phyloP scores from a whole-genome alignment of 1,140 invertebrate genomes.

The Tachypleus tridentatus region DNA sequence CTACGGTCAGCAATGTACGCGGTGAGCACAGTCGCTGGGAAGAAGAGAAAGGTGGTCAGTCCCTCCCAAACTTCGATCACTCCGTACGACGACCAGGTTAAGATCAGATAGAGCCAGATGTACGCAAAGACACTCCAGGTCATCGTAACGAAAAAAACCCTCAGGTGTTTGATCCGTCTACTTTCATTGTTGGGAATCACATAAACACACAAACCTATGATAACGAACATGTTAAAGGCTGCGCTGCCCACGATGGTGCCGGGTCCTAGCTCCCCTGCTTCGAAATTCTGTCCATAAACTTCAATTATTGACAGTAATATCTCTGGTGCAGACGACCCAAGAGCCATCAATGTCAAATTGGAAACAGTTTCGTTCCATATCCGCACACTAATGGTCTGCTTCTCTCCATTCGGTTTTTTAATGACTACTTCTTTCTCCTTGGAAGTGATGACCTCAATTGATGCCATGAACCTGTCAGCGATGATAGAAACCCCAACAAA shows the following conservation, averaged over 20 bases:
- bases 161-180: conserved; percentile 72
- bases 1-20: conserved; percentile 91
- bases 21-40: conserved; percentile 90
- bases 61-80: conserved; percentile 92
- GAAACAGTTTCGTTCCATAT: conserved; percentile 97
- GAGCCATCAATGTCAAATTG: conserved; percentile 94
- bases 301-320: conserved; percentile 94
- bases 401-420: conserved; percentile 62
- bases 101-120: conserved; percentile 92
- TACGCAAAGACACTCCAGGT: conserved; percentile 97
- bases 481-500: conserved; percentile 98
- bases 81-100: conserved; percentile 69
- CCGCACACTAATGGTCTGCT: conserved; percentile 60
- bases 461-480: conserved; percentile 95
- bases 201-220: conserved; percentile 87
- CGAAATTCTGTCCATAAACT: conserved; percentile 83
- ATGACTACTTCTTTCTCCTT: conserved; percentile 79
- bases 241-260: conserved; percentile 97
- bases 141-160: conserved; percentile 97
- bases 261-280: conserved; percentile 91
- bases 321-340: conserved; percentile 95
- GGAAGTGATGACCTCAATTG: conserved; percentile 97
- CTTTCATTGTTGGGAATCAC: conserved; percentile 8
- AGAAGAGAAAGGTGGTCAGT: conserved; percentile 87
- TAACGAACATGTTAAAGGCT: conserved; percentile 96